phyloP scores from a whole-genome alignment of 2,888 invertebrate species.

The Branchipolynoe longqiensis region DNA sequence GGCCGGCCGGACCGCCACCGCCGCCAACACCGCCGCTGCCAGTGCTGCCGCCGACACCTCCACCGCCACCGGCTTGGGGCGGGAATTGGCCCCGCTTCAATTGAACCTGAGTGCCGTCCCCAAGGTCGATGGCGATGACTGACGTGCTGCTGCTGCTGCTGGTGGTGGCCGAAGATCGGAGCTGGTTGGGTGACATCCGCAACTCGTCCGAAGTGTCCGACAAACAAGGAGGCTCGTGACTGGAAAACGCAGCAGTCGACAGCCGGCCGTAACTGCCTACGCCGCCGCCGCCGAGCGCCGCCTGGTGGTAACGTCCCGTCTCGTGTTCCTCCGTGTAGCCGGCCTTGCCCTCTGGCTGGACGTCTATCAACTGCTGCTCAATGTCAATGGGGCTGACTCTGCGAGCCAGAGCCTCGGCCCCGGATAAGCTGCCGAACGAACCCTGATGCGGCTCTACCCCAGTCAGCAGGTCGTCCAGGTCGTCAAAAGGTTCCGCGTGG shows the following conservation, averaged over 20 bases:
- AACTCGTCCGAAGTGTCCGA: slow-evolving; percentile 44
- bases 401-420: slow-evolving; percentile 16
- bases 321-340: background rate
- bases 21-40: background rate
- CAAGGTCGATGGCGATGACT: background rate
- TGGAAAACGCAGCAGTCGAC: slow-evolving; percentile 11
- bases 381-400: slow-evolving; percentile 9
- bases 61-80: background rate
- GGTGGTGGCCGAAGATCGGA: too few species aligned
- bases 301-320: background rate
- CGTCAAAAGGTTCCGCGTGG: slow-evolving; percentile 55
- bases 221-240: slow-evolving; percentile 2
- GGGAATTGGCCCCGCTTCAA: background rate
- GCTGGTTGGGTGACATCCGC: slow-evolving; percentile 11
- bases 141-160: slow-evolving; percentile 28
- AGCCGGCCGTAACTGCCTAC: background rate
- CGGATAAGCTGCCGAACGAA: slow-evolving; percentile 54
- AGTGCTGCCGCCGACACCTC: background rate
- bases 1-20: background rate
- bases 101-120: background rate
- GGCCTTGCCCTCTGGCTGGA: background rate
- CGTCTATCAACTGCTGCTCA: slow-evolving; percentile 39
- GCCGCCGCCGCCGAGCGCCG: too few species aligned
- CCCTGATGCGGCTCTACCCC: slow-evolving; percentile 58
- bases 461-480: slow-evolving; percentile 60